Percentiles rank a stretch among this genome's conserved stretches.
Conservation (phyloP, 2,113 vertebrate species). For the Phaetusa simplex region DNA sequence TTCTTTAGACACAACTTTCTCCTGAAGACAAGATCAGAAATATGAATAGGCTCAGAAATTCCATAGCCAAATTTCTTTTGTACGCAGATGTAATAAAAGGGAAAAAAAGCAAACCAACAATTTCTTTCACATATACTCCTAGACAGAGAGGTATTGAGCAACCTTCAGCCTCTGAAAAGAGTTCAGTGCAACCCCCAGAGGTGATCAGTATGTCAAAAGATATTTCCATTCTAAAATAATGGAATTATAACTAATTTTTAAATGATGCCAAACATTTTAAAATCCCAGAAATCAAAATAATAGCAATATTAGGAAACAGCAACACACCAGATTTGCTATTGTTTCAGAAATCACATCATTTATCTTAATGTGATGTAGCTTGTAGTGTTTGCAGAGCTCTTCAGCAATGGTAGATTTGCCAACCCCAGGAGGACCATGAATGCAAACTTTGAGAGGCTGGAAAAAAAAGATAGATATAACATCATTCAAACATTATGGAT, state of each 20-base stretch:
- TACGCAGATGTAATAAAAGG: not conserved
- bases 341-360: constrained; percentile 80
- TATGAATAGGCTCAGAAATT: not conserved
- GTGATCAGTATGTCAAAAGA: not conserved
- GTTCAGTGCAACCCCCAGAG: not conserved
- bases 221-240: not conserved
- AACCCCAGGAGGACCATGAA: constrained; percentile 88
- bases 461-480: not conserved
- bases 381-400: constrained; percentile 83
- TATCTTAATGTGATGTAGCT: constrained; percentile 81
- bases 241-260: not conserved
- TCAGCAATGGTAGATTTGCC: constrained; percentile 85
- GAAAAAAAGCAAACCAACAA: not conserved
- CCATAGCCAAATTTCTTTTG: not conserved
- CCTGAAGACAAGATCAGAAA: constrained; percentile 49
- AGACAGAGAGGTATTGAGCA: not conserved
- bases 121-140: not conserved
- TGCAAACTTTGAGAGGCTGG: constrained; percentile 85
- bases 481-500: not conserved
- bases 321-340: constrained; percentile 82
- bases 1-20: constrained; percentile 46
- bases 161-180: not conserved
- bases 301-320: not conserved
- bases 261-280: not conserved
- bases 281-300: not conserved